Base-by-base conservation (phyloP, 2,113 vertebrate species). In the Corvus moneduloides region DNA sequence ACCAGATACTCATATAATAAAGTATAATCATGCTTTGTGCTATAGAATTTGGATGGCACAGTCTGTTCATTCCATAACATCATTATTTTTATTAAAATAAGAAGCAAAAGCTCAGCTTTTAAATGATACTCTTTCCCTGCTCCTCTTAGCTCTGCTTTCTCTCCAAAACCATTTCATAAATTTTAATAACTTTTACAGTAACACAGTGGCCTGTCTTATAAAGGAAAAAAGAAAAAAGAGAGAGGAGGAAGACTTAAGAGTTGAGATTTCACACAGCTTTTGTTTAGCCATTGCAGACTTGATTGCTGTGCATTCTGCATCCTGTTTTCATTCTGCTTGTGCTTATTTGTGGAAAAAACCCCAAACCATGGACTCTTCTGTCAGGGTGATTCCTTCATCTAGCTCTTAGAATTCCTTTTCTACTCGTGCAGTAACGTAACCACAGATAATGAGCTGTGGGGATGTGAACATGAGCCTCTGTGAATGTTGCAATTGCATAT, bases 331-430 rank as follows among this genome's bases (percentile, higher is more conserved):
- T 71, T 37, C 67, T 87, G 73, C 22, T 49, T 68, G 48, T 61
- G 52, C 44, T 89, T 89, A 75, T 94, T 96, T 84, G 77, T 48
- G 62, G 61, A 43, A 30, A 62, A 77, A 81, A 21, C 7, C 13
- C 20, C 24, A 89, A 89, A 59, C 35, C 52, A 32, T 7, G 0
- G n/a, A 5, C 55, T 75, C 28, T 52, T 75, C 58, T 97, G 90
- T 89, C 84, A 75, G 83, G 33, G 20, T 61, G 49, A 48, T 84
- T 84, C 89, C 93, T 94, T 95, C 77, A 95, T 87, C 81, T 91
- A 5, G 39, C 32, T 81, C 35, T 93, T 67, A 64, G 32, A 61
- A 79, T 87, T 87, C 33, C 33, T 75, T 22, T 71, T 48, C 56
- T 75, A 1, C 64, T 84, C 21, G 0, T 23, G 49, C 69, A n/a